Evolutionary conservation across 2,888 invertebrate genomes (phyloP).

Genomic region (Hypomecis punctinalis): DNA sequence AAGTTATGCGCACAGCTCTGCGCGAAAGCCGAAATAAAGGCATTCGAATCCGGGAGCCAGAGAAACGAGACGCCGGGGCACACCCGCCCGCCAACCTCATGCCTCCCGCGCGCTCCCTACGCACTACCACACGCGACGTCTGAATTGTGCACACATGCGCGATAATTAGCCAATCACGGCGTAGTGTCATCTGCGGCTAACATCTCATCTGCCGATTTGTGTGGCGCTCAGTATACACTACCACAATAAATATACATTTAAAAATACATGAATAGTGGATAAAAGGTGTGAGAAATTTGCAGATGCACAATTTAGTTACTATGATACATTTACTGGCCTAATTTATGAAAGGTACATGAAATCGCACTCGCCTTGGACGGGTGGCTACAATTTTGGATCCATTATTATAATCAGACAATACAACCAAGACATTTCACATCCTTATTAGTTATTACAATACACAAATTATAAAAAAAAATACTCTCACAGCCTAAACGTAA

Average conservation of each 20-base stretch:
- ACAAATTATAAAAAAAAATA: conserved; percentile 53
- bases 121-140: too few relatives aligned
- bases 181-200: too few relatives aligned
- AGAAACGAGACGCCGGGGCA: too few relatives aligned
- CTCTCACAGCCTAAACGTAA: conserved; percentile 79
- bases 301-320: conserved; percentile 12
- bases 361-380: conserved; percentile 69
- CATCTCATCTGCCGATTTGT: too few relatives aligned
- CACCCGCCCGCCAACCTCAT: too few relatives aligned
- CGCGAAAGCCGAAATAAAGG: too few relatives aligned
- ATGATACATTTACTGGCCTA: conserved; percentile 52
- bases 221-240: too few relatives aligned
- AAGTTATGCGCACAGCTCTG: too few relatives aligned
- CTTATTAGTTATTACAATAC: conserved; percentile 28
- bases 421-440: conserved; percentile 32
- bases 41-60: too few relatives aligned
- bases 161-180: too few relatives aligned
- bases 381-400: conserved; percentile 44
- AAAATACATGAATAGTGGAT: conserved; percentile 1
- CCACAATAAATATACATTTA: conserved; percentile 16
- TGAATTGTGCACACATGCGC: too few relatives aligned
- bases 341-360: conserved; percentile 49
- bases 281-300: background rate
- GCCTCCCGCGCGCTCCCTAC: too few relatives aligned
- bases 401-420: conserved; percentile 14